Evolutionary conservation across 2,113 vertebrate genomes (phyloP), one percentile per base, ranked within the genome.

Genomic region (Marcusenius ussheri): DNA sequence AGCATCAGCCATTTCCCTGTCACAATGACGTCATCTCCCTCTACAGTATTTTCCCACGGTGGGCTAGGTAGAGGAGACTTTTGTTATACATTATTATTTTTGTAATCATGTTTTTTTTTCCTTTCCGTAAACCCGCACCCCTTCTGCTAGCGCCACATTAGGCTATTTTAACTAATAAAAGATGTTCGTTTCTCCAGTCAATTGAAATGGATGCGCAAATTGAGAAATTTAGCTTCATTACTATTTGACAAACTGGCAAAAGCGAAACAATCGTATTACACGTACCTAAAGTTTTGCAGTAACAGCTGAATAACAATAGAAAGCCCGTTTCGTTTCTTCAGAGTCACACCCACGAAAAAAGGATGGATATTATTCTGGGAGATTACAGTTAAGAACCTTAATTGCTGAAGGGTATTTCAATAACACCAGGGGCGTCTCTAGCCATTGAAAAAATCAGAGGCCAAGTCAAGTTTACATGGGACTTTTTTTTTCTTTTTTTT

Each of bases 1-100:
- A 89, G 62, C 62, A 51, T 89, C 88, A 50, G 88, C 66, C 88
- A 89, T 88, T 77, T 80, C 88, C 39, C 46, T 88, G 15, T 50
- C 11, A 49, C 50, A 39, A 80, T 89, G 88, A 89, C 70, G 88
- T 89, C 42, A 89, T 80, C 66, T 42, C 17, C 15, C 21, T 27
- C 50, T 53, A 31, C 47, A 42, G 70, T 10, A 51, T 46, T 87
- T 87, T 87, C 84, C 84, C 84, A 50, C 80, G 80, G 42, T 83
- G 24, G 24, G 19, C 19, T 42, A 39, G 15, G 13, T 6, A 10
- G 80, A 7, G 42, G 39, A 51, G 85, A 47, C 49, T 87, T 53
- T 27, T 87, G 31, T 53, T 87, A 51, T 51, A 31, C 27, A 70
- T 70, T 70, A 27, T 27, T 53, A 8, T 87, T 35, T 39, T 77